phyloP scores from a whole-genome alignment of 2,797 vertebrate species.

The Rhinogobio ventralis region DNA sequence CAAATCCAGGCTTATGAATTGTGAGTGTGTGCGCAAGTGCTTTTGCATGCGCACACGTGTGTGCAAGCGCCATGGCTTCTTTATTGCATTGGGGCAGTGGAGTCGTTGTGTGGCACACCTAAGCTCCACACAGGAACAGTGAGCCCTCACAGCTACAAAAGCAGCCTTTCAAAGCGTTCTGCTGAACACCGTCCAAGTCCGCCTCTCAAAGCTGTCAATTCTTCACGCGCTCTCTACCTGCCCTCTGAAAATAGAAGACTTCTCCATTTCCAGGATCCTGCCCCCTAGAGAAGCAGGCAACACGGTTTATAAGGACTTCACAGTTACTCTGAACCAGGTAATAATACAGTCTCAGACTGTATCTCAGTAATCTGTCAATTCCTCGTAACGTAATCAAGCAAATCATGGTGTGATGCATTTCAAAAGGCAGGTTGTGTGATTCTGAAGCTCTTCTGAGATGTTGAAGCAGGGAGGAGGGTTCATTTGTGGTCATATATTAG shows the following conservation, averaged over 20 bases:
- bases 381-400: not conserved
- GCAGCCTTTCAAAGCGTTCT: constrained; percentile 70
- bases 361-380: constrained; percentile 25
- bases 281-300: constrained; percentile 3
- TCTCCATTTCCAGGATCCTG: constrained; percentile 52
- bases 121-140: constrained; percentile 72
- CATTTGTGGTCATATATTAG: not conserved
- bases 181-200: constrained; percentile 48
- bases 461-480: constrained; percentile 15
- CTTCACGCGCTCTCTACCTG: constrained; percentile 64
- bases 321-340: constrained; percentile 23
- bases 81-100: constrained; percentile 36
- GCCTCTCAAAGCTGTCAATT: constrained; percentile 48
- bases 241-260: constrained; percentile 58
- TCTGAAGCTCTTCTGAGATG: not conserved
- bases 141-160: constrained; percentile 71
- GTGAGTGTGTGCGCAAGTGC: constrained; percentile 25
- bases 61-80: constrained; percentile 37
- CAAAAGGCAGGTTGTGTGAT: not conserved
- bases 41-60: constrained; percentile 26
- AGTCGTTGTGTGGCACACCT: constrained; percentile 61
- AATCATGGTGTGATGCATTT: not conserved
- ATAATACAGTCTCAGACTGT: constrained; percentile 5
- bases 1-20: constrained; percentile 41
- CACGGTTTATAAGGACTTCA: constrained; percentile 23